Evolutionary conservation across 2,888 invertebrate species (phyloP).

Genomic region (Xestobium rufovillosum): DNA sequence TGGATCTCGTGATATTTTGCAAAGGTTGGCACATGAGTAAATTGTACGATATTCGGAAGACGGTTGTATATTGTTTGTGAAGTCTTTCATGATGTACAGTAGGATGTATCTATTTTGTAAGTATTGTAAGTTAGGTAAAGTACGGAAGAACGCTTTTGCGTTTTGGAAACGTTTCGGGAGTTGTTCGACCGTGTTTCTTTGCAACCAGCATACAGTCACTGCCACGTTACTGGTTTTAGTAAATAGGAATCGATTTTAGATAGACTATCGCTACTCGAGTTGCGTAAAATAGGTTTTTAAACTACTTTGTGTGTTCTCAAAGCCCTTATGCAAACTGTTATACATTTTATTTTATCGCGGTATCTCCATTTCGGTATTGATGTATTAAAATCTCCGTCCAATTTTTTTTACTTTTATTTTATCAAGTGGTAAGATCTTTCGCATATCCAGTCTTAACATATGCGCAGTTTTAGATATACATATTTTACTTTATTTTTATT

Average conservation of each 20-base stretch:
- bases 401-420: too few relatives aligned
- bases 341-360: too few relatives aligned
- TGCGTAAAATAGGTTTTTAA: slow-evolving; percentile 1
- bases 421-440: too few relatives aligned
- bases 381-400: too few relatives aligned
- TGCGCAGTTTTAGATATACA: too few relatives aligned
- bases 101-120: slow-evolving; percentile 39
- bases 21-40: slow-evolving; percentile 25
- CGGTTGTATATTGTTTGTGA: slow-evolving; percentile 32
- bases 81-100: slow-evolving; percentile 39
- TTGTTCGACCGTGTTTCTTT: slow-evolving; percentile 18
- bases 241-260: slow-evolving; percentile 1
- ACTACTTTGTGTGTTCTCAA: slow-evolving; percentile 1
- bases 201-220: slow-evolving; percentile 38
- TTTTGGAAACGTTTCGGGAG: too few relatives aligned
- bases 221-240: slow-evolving; percentile 25
- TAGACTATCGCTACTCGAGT: neutral
- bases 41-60: slow-evolving; percentile 23
- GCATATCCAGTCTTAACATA: too few relatives aligned
- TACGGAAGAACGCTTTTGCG: slow-evolving; percentile 26
- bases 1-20: too few relatives aligned
- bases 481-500: too few relatives aligned
- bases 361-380: too few relatives aligned
- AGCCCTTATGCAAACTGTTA: too few relatives aligned
- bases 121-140: slow-evolving; percentile 30